Conservation (phyloP, 2,888 invertebrate species). For the Cotesia congregata region DNA sequence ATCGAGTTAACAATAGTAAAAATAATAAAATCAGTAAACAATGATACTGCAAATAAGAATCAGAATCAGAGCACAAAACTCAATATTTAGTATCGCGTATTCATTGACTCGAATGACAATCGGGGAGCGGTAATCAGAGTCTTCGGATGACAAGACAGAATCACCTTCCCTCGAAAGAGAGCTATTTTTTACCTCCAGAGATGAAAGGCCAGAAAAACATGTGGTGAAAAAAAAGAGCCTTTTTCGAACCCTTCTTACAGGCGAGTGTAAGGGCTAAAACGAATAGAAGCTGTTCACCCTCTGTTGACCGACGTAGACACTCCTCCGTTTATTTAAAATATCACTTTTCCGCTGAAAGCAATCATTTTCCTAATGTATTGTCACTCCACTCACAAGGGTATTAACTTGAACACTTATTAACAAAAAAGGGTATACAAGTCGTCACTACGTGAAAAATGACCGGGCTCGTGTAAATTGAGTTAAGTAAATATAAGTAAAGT, state of each 20-base stretch:
- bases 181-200: not conserved
- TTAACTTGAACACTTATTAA: not conserved
- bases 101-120: constrained; percentile 8
- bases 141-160: constrained; percentile 8
- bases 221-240: not conserved
- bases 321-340: constrained; percentile 2
- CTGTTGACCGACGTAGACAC: not conserved
- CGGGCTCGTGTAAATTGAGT: not conserved
- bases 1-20: not conserved
- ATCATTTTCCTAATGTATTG: constrained; percentile 8
- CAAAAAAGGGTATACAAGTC: not conserved
- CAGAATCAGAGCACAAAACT: constrained; percentile 9
- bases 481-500: not conserved
- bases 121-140: constrained; percentile 3
- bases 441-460: constrained; percentile 16
- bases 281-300: not conserved
- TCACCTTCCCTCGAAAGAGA: not conserved
- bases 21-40: not conserved
- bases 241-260: not conserved
- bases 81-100: not conserved
- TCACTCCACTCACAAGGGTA: constrained; percentile 9
- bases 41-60: not conserved
- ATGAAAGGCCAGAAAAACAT: not conserved
- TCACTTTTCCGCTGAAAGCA: constrained; percentile 7
- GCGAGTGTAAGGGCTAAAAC: not conserved